Conservation (phyloP, 2,888 invertebrate genomes). For the Platycheirus albimanus region DNA sequence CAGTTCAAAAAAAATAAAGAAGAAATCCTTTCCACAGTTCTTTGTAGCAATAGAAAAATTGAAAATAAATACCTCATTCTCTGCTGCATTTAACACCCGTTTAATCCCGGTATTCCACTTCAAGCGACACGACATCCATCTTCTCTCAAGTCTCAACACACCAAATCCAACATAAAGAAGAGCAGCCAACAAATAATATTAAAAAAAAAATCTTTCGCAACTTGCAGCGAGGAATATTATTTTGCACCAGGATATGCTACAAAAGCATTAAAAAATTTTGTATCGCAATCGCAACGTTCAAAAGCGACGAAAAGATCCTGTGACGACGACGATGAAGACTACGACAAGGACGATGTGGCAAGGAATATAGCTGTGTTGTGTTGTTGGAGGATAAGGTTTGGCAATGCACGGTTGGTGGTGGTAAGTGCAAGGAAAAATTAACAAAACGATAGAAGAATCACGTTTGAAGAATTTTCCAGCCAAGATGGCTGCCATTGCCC, state of each 20-base stretch:
- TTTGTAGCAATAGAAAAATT: conserved; percentile 48
- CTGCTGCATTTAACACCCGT: conserved; percentile 64
- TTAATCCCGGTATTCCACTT: conserved; percentile 69
- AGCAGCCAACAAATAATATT: neutral
- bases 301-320: conserved; percentile 27
- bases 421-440: conserved; percentile 49
- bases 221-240: conserved; percentile 57
- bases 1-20: conserved; percentile 11
- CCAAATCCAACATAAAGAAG: conserved; percentile 21
- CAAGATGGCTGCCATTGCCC: conserved; percentile 47
- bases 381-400: neutral
- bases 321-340: conserved; percentile 19
- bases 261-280: conserved; percentile 62
- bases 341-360: conserved; percentile 1
- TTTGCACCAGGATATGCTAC: conserved; percentile 58
- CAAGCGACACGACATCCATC: conserved; percentile 60
- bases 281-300: conserved; percentile 44
- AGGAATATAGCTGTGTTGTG: neutral
- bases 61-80: conserved; percentile 68
- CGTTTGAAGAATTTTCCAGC: conserved; percentile 55
- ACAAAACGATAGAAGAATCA: conserved; percentile 64
- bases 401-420: neutral
- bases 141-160: conserved; percentile 3
- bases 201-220: conserved; percentile 6
- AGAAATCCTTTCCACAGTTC: conserved; percentile 13